A percentile compares a stretch with the other conserved stretches of the same genome.
Conservation (phyloP, 92 coral and sea anemone genomes). For the Pocillopora meandrina region DNA sequence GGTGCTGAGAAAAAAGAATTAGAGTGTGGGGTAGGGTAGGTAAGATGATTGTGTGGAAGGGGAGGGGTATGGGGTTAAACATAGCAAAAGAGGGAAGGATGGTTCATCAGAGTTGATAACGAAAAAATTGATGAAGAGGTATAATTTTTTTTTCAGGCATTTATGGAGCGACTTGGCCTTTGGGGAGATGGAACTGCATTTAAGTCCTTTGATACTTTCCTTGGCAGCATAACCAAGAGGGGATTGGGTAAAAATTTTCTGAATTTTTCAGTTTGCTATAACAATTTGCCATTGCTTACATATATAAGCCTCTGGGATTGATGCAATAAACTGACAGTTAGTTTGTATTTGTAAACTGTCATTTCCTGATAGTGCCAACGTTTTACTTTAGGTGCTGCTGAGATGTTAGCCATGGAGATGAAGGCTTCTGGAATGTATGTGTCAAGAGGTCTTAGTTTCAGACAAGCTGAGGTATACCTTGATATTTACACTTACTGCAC, state of each 20-base stretch:
- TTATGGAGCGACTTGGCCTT: slow-evolving; percentile 96
- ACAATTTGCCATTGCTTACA: not conserved
- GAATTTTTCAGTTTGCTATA: too few relatives aligned
- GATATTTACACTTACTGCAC: too few relatives aligned
- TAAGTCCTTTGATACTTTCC: slow-evolving; percentile 84
- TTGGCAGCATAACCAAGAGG: slow-evolving; percentile 89
- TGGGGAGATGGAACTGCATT: slow-evolving; percentile 99
- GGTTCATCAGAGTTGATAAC: too few relatives aligned
- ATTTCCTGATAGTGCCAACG: not conserved
- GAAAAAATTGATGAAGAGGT: too few relatives aligned
- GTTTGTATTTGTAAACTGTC: not conserved
- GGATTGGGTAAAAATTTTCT: slow-evolving; percentile 76
- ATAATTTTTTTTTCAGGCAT: slow-evolving; percentile 61
- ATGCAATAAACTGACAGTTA: not conserved
- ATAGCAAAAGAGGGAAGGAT: too few relatives aligned
- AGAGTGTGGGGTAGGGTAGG: not conserved
- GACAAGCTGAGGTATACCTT: slow-evolving; percentile 87
- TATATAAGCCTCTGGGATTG: not conserved
- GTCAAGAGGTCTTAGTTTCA: slow-evolving; percentile 93
- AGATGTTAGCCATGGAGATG: slow-evolving; percentile 99
- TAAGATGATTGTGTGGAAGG: not conserved
- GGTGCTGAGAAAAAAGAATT: too few relatives aligned
- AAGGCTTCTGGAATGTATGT: slow-evolving; percentile 99
- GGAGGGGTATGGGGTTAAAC: too few relatives aligned
- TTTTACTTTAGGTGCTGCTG: slow-evolving; percentile 80